These are phyloP conservation scores for Cydia fagiglandana DNA, from an alignment of 1,140 invertebrate genomes.

Conservation along the genomic window DNA sequence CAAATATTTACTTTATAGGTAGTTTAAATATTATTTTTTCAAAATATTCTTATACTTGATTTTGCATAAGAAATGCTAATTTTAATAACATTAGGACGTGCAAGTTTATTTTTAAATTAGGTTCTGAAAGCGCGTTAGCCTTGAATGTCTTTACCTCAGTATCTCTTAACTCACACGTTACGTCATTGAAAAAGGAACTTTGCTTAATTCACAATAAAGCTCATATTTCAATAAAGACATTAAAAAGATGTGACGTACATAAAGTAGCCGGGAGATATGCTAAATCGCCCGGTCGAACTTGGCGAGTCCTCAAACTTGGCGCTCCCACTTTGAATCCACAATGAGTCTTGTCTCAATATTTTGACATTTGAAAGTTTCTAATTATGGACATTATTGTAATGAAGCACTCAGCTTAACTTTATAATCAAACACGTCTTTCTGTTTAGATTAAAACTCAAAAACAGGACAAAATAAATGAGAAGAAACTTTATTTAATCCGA, in stretches of 20 bases:
- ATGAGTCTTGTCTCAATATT: slow-evolving; percentile 29
- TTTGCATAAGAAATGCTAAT: neutral
- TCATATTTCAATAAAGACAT: neutral
- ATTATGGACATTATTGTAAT: slow-evolving; percentile 31
- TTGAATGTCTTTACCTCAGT: neutral
- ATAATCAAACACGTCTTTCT: slow-evolving; percentile 1
- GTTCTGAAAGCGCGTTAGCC: neutral
- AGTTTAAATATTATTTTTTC: too few species aligned
- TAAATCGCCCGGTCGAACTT: slow-evolving; percentile 16
- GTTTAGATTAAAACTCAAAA: neutral
- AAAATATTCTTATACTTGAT: neutral
- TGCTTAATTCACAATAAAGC: neutral
- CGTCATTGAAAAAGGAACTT: neutral
- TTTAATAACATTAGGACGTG: slow-evolving; percentile 5
- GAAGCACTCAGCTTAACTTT: slow-evolving; percentile 19
- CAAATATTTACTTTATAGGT: too few species aligned
- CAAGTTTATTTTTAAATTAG: slow-evolving; percentile 30
- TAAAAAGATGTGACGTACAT: neutral
- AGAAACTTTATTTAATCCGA: neutral
- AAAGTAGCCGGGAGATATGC: slow-evolving; percentile 8
- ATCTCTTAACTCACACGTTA: neutral
- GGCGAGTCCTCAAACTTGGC: slow-evolving; percentile 20
- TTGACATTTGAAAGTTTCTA: slow-evolving; percentile 28
- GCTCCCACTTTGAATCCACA: slow-evolving; percentile 19
- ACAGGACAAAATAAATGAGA: neutral